A percentile compares a stretch with the other conserved stretches of the same genome.
These are phyloP conservation scores for Odontocerum albicorne DNA, from an alignment of 2,888 invertebrate genomes.

Conservation along the genomic window DNA sequence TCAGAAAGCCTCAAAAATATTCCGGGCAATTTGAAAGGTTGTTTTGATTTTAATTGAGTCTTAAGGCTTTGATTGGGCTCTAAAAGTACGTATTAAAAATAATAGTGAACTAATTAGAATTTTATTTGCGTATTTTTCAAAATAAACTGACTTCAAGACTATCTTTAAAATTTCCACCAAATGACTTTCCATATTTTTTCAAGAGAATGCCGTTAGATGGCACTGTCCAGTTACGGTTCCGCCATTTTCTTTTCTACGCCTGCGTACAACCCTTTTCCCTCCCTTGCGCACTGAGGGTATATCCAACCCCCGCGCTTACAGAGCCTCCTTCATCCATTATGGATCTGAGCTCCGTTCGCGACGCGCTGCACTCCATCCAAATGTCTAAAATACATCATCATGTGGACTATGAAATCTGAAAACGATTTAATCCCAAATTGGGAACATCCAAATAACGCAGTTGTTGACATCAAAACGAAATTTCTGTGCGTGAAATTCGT, in stretches of 20 bases:
- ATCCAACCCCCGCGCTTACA: conserved; percentile 11
- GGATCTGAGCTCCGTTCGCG: conserved; percentile 24
- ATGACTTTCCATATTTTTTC: too few relatives aligned
- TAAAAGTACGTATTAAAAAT: too few relatives aligned
- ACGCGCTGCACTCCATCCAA: conserved; percentile 15
- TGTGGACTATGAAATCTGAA: conserved; percentile 2
- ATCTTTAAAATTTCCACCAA: too few relatives aligned
- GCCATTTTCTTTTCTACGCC: conserved; percentile 22
- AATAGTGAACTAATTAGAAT: too few relatives aligned
- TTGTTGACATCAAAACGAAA: conserved; percentile 6
- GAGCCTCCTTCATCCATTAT: conserved; percentile 22
- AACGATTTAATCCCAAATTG: conserved; percentile 3
- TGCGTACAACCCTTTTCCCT: conserved; percentile 9
- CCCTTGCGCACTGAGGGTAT: conserved; percentile 16
- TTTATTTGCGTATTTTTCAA: too few relatives aligned
- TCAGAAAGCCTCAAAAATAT: too few relatives aligned
- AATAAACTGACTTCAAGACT: too few relatives aligned
- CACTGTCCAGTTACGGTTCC: conserved; percentile 9
- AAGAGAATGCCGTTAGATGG: conserved; percentile 2
- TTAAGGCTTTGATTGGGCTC: too few relatives aligned
- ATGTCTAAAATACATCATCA: conserved; percentile 1
- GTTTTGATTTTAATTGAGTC: too few relatives aligned
- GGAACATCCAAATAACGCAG: not conserved
- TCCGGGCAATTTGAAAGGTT: too few relatives aligned
- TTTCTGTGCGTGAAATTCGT: not conserved